Conservation (phyloP, 2,888 invertebrate genomes). For the Drosophila rellima region DNA sequence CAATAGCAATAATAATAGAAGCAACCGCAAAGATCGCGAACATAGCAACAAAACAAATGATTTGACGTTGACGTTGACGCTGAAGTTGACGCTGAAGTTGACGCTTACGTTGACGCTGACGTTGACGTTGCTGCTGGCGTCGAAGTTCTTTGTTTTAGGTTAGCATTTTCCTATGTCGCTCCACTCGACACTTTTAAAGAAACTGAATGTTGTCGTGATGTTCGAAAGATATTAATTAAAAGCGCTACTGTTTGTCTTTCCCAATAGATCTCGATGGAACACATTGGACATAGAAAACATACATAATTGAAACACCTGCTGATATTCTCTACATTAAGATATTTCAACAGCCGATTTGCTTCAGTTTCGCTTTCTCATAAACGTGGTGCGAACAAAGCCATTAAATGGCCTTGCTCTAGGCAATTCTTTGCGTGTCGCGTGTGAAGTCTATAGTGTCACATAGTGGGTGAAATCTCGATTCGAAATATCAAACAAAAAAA, state of each 20-base stretch:
- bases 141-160: constrained; percentile 10
- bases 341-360: constrained; percentile 1
- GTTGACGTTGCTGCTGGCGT: constrained; percentile 2
- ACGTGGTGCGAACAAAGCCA: constrained; percentile 6
- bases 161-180: not conserved
- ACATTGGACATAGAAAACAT: not conserved
- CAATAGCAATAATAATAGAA: not conserved
- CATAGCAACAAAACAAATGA: constrained; percentile 13
- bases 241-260: not conserved
- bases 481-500: not conserved
- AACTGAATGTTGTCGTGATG: constrained; percentile 15
- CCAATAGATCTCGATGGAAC: not conserved
- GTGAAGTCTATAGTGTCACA: not conserved
- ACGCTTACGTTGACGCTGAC: not conserved
- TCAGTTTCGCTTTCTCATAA: constrained; percentile 23
- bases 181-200: constrained; percentile 6
- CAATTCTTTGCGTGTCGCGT: not conserved
- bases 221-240: constrained; percentile 19
- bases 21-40: constrained; percentile 24
- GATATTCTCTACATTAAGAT: not conserved
- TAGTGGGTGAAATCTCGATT: not conserved
- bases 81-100: constrained; percentile 4
- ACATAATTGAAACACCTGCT: constrained; percentile 1
- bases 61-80: constrained; percentile 5
- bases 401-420: constrained; percentile 30